Evolutionary conservation across 2,888 invertebrate species (phyloP), one percentile per base, ranked within the genome.

Genomic region (Himalopsyche anomala): DNA sequence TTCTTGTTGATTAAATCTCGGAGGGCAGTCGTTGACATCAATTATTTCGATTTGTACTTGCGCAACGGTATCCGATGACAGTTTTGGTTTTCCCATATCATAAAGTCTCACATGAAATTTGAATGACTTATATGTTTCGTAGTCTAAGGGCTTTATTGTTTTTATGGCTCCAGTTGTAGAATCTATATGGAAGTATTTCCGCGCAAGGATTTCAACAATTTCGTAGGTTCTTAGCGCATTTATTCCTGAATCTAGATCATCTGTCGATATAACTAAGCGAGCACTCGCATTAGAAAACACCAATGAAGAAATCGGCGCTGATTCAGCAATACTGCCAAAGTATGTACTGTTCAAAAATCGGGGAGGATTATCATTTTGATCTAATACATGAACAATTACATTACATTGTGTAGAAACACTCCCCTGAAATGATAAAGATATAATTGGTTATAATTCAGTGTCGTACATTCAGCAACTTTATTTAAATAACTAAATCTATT

Each of bases 1-100:
- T 85, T 94, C 93, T 28, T 93, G 91, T 86, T 94, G 92, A 2
- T 93, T 91, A 90, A 97, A 97, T 85, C 93, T 92, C 1, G 97
- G 97, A 0, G 96, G 94, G 89, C 96, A 96, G 90, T 97, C 97
- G 90, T 97, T 97, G 1, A 96, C 94, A 90, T 97, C 96, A 0
- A 92, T 93, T 3, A 97, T 94, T 85, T 92, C 91, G 82, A 98
- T 95, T 88, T 94, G 92, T 17, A 98, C 96, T 89, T 94, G 94
- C 0, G 97, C 97, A 2, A 95, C 95, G 36, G 94, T 94, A 88
- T 95, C 95, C 0, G 97, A 96, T 56, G 95, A 94, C 38, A 96
- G 91, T 88, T 94, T 94, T 0, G 97, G 97, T 89, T 94, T 95
- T 0, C 98, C 98, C 89, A 95, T 92, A 91, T 97, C 97, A 38